Percentiles rank a stretch among this genome's conserved stretches.
phyloP scores from a whole-genome alignment of 2,888 invertebrate genomes.

The Caenorhabditis macrosperma region DNA sequence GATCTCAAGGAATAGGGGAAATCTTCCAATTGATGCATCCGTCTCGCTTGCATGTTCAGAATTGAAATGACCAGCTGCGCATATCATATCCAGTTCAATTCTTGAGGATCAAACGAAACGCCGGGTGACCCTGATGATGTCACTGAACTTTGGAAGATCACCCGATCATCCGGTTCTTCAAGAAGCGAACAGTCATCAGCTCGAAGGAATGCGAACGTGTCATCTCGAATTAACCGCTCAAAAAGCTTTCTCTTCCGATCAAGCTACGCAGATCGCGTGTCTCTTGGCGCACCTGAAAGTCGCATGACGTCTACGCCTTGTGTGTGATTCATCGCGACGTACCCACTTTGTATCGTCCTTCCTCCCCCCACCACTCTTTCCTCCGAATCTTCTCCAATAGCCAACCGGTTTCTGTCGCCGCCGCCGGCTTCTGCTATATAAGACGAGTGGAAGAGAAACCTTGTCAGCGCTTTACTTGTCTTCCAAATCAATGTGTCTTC shows the following conservation, averaged over 20 bases:
- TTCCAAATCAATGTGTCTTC: not conserved
- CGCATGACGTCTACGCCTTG: conserved; percentile 15
- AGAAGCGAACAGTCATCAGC: not conserved
- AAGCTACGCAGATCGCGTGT: conserved; percentile 11
- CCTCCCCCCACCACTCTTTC: not conserved
- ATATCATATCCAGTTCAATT: conserved; percentile 26
- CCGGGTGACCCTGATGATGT: conserved; percentile 46
- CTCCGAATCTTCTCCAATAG: conserved; percentile 25
- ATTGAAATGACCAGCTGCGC: not conserved
- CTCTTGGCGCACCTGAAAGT: conserved; percentile 31
- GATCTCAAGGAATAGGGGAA: too few relatives aligned
- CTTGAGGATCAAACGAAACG: conserved; percentile 23
- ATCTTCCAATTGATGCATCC: not conserved
- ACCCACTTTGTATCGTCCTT: conserved; percentile 45
- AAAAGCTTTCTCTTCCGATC: not conserved
- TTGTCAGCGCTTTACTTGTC: conserved; percentile 39
- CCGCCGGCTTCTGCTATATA: conserved; percentile 48
- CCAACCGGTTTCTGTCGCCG: conserved; percentile 30
- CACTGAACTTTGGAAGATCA: conserved; percentile 41
- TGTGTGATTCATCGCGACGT: conserved; percentile 45
- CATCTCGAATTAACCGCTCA: conserved; percentile 34
- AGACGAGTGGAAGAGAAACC: conserved; percentile 27
- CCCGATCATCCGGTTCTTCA: not conserved
- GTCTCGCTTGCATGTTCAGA: not conserved
- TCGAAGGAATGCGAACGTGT: conserved; percentile 11